Conservation (phyloP, 2,888 invertebrate species). For the Cryptus armator region DNA sequence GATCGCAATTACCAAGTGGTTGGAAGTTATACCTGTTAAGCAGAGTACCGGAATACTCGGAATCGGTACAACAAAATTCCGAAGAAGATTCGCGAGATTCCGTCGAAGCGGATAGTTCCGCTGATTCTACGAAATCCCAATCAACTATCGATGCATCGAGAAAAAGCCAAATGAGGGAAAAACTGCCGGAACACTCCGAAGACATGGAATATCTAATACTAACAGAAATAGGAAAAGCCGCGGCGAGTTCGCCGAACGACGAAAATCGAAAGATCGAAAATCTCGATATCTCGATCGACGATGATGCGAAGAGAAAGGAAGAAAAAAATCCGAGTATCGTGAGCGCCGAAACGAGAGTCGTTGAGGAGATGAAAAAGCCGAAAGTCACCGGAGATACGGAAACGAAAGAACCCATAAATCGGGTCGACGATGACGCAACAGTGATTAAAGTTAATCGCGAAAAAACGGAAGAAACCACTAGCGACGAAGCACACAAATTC, state of each 20-base stretch:
- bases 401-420: background rate
- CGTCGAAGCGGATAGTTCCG: background rate
- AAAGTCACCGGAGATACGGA: background rate
- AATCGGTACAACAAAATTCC: background rate
- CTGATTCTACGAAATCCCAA: background rate
- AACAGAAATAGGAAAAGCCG: constrained; percentile 71
- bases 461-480: background rate
- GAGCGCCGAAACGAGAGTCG: background rate
- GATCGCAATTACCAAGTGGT: background rate
- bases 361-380: background rate
- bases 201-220: constrained; percentile 74
- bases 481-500: constrained; percentile 6
- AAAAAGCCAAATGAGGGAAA: background rate
- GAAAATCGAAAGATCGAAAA: constrained; percentile 58
- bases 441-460: background rate
- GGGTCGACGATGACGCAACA: background rate
- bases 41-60: background rate
- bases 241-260: constrained; percentile 48
- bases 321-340: background rate
- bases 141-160: background rate
- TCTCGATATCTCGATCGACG: background rate
- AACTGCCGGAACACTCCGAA: constrained; percentile 58
- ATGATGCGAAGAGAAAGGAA: background rate
- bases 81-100: background rate
- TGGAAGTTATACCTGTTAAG: background rate